Percentiles rank a stretch among this genome's conserved stretches.
Evolutionary conservation across 2,888 invertebrate genomes (phyloP).

Genomic region (Ormia ochracea): DNA sequence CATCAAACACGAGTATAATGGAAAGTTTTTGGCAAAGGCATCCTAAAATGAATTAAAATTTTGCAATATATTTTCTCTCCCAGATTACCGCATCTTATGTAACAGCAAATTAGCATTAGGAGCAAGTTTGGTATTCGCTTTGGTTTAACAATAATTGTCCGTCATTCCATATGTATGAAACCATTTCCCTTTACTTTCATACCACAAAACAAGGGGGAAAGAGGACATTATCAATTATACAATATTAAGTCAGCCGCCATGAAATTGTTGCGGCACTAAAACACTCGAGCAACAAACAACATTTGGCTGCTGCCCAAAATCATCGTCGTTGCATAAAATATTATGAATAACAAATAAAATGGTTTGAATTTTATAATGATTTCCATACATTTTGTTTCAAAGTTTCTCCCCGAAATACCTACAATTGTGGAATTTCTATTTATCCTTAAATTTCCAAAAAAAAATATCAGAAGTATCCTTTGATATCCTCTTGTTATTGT

Average conservation of each 20-base stretch:
- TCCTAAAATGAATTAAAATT: constrained; percentile 16
- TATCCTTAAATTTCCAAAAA: not conserved
- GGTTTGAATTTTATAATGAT: constrained; percentile 29
- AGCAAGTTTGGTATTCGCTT: constrained; percentile 5
- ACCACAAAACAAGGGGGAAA: not conserved
- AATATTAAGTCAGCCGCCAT: constrained; percentile 24
- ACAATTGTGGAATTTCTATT: not conserved
- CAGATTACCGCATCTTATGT: not conserved
- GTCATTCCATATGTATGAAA: constrained; percentile 7
- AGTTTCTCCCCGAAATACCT: not conserved
- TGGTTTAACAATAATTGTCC: constrained; percentile 38
- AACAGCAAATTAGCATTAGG: constrained; percentile 22
- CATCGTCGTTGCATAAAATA: not conserved
- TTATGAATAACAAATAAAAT: not conserved
- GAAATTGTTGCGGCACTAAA: constrained; percentile 10
- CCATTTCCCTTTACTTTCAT: not conserved
- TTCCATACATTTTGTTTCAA: constrained; percentile 13
- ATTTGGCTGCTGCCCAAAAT: constrained; percentile 53
- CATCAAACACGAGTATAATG: constrained; percentile 1
- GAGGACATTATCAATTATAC: not conserved
- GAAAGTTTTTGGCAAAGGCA: constrained; percentile 41
- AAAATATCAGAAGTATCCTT: not conserved
- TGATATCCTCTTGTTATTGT: not conserved
- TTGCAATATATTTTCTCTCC: not conserved
- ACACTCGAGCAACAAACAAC: not conserved